Base-by-base conservation (phyloP, 2,113 vertebrate species). In the Ailuropoda melanoleuca region DNA sequence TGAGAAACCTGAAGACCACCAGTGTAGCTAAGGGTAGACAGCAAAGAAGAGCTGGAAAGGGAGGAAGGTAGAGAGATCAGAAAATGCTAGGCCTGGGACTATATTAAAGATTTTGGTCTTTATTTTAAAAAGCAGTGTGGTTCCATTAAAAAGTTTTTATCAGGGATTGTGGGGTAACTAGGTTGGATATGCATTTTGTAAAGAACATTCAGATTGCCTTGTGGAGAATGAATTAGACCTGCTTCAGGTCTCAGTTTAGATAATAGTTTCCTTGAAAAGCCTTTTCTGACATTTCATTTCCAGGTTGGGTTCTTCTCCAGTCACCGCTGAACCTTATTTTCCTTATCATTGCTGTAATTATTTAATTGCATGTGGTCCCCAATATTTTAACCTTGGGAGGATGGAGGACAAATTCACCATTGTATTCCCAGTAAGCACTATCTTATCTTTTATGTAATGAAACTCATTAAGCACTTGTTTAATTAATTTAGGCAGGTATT, bases 401-500 rank as follows among this genome's bases (percentile, higher is more conserved):
- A 18, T 60, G 31, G 77, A 85, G n/a, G 29, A 56, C n/a, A 91
- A 68, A 43, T 93, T 88, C 58, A 88, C 19, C 26, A 58, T 37
- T 86, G 26, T 43, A 14, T 62, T 26, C 17, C 6, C 12, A 56
- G 10, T 81, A 95, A 66, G 8, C 74, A 60, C 77, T 85, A 8
- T 34, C 37, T 97, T 66, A 86, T 48, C 58, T 62, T 96, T 95
- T 98, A 80, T 78, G 31, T 93, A 82, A 78, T 83, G 48, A 34
- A 29, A 80, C 13, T 92, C n/a, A 89, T 14, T 87, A 75, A 86
- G 46, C 7, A 68, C 29, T 92, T 91, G 39, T 88, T 72, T 95
- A 95, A 88, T 96, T 95, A 84, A 83, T 93, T 88, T 68, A 93
- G 56, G 68, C 55, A 96, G 60, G 5, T 92, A 43, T 93, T 96